phyloP scores from a whole-genome alignment of 2,888 invertebrate species.

The Mongoloraphidia duomilia region DNA sequence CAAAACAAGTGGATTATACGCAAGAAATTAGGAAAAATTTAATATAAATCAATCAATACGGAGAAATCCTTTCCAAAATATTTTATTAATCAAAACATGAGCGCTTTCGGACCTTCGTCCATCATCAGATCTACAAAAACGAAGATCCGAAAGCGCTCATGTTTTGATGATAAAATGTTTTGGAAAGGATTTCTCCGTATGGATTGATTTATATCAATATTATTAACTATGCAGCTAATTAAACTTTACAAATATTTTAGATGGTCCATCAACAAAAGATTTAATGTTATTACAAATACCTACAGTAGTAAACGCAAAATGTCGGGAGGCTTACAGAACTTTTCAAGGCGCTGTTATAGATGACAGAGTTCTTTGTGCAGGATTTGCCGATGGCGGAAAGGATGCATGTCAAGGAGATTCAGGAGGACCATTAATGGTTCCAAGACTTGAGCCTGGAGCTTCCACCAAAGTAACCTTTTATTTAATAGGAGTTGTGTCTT shows the following conservation, averaged over 20 bases:
- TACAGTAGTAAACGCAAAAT: slow-evolving; percentile 44
- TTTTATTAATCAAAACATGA: too few species aligned
- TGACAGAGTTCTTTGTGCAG: slow-evolving; percentile 54
- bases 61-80: too few species aligned
- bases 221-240: not conserved
- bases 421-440: slow-evolving; percentile 65
- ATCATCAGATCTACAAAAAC: too few species aligned
- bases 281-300: slow-evolving; percentile 60
- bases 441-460: slow-evolving; percentile 19
- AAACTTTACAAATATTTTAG: slow-evolving; percentile 27
- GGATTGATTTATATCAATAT: too few species aligned
- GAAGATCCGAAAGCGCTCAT: too few species aligned
- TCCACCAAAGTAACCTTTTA: slow-evolving; percentile 25
- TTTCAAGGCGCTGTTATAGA: slow-evolving; percentile 42
- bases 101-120: too few species aligned
- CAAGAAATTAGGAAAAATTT: too few species aligned
- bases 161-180: too few species aligned
- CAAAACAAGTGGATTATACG: too few species aligned
- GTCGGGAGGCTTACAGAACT: slow-evolving; percentile 38
- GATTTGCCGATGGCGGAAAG: slow-evolving; percentile 44
- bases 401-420: slow-evolving; percentile 72
- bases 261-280: slow-evolving; percentile 47
- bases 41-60: too few species aligned
- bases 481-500: slow-evolving; percentile 53
- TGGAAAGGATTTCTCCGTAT: too few species aligned